phyloP scores from a whole-genome alignment of 2,113 vertebrate genomes.

The Pitta sordida region DNA sequence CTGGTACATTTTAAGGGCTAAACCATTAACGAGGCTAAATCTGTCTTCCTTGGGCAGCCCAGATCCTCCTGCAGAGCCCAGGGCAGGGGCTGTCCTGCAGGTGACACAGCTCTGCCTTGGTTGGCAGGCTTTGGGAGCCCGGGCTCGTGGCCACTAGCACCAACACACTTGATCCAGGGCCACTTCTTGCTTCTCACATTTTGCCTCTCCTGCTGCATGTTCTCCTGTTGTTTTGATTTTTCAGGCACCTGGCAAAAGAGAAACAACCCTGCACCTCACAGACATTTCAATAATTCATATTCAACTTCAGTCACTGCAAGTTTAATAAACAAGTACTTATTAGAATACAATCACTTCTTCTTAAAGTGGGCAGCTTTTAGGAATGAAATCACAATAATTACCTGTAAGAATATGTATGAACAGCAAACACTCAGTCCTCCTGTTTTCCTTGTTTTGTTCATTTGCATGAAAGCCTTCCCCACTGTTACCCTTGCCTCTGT shows the following conservation, averaged over 20 bases:
- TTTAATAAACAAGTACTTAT: conserved; percentile 74
- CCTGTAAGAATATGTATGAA: conserved; percentile 55
- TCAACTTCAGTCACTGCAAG: conserved; percentile 48
- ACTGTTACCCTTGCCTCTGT: neutral
- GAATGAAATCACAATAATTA: conserved; percentile 64
- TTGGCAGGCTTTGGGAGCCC: neutral
- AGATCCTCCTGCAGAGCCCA: neutral
- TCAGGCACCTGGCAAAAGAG: conserved; percentile 33
- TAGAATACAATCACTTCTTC: conserved; percentile 61
- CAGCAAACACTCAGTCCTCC: conserved; percentile 30
- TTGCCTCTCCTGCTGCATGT: neutral
- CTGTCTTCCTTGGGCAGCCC: neutral
- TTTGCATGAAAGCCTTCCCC: conserved; percentile 28
- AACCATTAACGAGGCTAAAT: neutral
- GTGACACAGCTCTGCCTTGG: neutral
- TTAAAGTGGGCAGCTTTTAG: neutral
- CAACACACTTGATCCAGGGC: neutral
- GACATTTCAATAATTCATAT: conserved; percentile 64
- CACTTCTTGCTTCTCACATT: neutral
- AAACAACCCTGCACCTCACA: conserved; percentile 24
- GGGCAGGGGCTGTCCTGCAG: neutral
- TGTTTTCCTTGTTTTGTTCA: neutral
- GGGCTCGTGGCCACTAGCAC: neutral
- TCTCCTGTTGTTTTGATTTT: neutral
- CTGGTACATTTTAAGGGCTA: conserved; percentile 5